Base-by-base conservation (phyloP, 2,888 invertebrate species). In the Ennomos quercinarius region DNA sequence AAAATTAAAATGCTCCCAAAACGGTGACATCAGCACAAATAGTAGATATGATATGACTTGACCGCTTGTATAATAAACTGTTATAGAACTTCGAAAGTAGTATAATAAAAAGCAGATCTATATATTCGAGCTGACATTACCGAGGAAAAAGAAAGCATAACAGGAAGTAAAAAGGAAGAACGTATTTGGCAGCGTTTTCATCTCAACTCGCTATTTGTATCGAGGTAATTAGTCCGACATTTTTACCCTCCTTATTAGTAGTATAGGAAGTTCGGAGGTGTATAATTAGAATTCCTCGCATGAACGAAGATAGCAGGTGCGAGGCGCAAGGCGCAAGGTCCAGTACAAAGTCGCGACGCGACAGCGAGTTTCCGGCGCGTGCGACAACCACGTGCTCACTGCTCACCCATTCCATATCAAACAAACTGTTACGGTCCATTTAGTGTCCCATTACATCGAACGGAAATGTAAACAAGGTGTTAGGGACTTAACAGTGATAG, bases 381-480 rank as follows among this genome's bases (percentile, higher is more conserved):
- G 86, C 84, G 82, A 27, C 84, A 78, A 73, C 83, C 86, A 87
- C 87, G 83, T 87, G 87, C 73, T 71, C 57, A 63, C 59, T 62
- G 72, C 68, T 74, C 71, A 61, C 67, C 72, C 60, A 38, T 27
- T 50, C 45, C 50, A 43, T 51, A 78, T 75, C 5, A 75, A 80
- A 79, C 70, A 72, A 73, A 67, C 63, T 63, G 59, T 67, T 74
- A 77, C 75, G 70, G 66, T 57, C 58, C 62, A 78, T 83, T 84
- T 78, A 80, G 73, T 77, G 73, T 73, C 71, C 76, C 69, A 73
- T 72, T 72, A 74, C 67, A 76, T 68, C 61, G 50, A 75, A 68
- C 77, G 75, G 76, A 78, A 74, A 74, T 76, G 74, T 81, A 75
- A 77, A 78, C 76, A 60, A 63, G 68, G 61, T 74, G 72, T 66